phyloP scores from a whole-genome alignment of 2,113 vertebrate species.

The Cryptotis parvus region DNA sequence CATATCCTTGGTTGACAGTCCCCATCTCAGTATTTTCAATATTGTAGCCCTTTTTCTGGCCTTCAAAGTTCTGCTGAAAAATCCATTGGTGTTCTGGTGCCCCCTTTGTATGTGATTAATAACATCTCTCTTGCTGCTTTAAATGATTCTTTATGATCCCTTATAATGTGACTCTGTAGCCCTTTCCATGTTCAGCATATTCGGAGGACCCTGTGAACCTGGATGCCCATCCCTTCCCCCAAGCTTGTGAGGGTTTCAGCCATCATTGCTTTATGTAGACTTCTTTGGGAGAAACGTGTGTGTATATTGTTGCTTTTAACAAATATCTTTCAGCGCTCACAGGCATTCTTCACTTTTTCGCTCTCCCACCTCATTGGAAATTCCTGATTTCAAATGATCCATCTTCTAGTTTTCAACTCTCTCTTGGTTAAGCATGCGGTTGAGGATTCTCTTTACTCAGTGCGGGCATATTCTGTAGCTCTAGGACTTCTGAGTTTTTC shows the following conservation, averaged over 20 bases:
- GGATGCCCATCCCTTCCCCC: not conserved
- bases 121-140: conserved; percentile 1
- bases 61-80: not conserved
- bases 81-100: not conserved
- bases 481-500: not conserved
- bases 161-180: not conserved
- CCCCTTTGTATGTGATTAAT: not conserved
- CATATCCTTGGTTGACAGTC: not conserved
- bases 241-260: not conserved
- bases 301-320: not conserved
- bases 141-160: not conserved
- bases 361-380: not conserved
- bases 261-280: conserved; percentile 20
- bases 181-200: not conserved
- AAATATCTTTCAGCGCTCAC: not conserved
- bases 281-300: not conserved
- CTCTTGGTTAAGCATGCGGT: not conserved
- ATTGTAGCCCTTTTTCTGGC: not conserved
- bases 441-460: not conserved
- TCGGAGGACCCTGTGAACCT: not conserved
- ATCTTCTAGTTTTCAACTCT: not conserved
- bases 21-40: not conserved
- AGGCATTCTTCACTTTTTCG: not conserved
- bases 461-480: not conserved
- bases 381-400: not conserved